A percentile compares a stretch with the other conserved stretches of the same genome.
Evolutionary conservation across 2,797 vertebrate species (phyloP).

Genomic region (Centroberyx gerrardi): DNA sequence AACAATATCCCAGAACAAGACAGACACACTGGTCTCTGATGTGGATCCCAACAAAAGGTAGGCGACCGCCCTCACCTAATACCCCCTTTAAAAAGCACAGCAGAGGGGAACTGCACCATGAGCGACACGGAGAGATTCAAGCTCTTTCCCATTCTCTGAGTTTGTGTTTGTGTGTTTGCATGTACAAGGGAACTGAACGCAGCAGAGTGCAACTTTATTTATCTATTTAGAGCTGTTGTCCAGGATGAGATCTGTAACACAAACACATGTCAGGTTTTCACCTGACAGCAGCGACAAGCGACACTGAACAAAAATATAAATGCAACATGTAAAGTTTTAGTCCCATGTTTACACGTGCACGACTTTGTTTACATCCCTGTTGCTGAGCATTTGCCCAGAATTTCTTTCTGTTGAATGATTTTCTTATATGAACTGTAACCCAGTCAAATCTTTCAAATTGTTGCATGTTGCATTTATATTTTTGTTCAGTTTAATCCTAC

Average conservation of each 20-base stretch:
- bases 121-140: constrained; percentile 7
- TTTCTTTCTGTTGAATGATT: no score
- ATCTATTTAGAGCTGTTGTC: background rate
- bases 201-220: background rate
- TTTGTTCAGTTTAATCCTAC: no score
- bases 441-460: no score
- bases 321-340: no score
- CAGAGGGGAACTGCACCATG: constrained; percentile 14
- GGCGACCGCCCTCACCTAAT: constrained; percentile 49
- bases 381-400: no score
- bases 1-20: constrained; percentile 90
- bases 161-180: constrained; percentile 6
- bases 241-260: background rate
- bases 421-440: no score
- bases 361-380: no score
- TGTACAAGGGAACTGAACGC: background rate
- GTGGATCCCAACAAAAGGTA: constrained; percentile 98
- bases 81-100: constrained; percentile 54
- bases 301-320: no score
- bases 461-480: no score
- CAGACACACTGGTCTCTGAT: constrained; percentile 92
- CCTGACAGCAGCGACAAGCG: no score
- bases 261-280: no score
- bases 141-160: constrained; percentile 13
- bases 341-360: no score